Evolutionary conservation across 2,113 vertebrate species (phyloP).

Genomic region (Corvus hawaiiensis): DNA sequence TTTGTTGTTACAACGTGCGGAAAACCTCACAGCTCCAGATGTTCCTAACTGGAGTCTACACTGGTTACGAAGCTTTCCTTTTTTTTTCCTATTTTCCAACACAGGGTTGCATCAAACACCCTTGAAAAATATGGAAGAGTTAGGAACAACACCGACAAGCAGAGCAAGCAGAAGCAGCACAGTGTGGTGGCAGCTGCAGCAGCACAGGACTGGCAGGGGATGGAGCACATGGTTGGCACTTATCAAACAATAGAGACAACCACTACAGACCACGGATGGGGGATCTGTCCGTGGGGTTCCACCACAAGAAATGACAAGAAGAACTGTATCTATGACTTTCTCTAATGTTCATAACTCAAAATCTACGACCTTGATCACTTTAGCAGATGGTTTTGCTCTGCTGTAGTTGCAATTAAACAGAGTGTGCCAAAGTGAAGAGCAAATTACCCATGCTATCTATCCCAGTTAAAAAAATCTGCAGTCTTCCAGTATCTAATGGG

Average conservation of each 20-base stretch:
- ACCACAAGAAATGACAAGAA: slow-evolving; percentile 33
- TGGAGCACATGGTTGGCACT: slow-evolving; percentile 32
- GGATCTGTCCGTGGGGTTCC: not conserved
- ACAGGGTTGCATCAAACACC: not conserved
- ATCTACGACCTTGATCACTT: slow-evolving; percentile 50
- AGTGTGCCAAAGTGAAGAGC: slow-evolving; percentile 60
- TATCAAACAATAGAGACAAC: not conserved
- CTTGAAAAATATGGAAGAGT: not conserved
- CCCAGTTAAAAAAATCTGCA: slow-evolving; percentile 42
- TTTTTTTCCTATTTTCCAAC: not conserved
- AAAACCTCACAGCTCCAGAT: not conserved
- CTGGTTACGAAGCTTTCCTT: not conserved
- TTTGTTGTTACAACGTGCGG: not conserved
- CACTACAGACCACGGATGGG: not conserved
- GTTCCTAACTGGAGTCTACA: not conserved
- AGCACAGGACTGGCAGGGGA: not conserved
- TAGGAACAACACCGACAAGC: not conserved
- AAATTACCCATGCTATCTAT: slow-evolving; percentile 58
- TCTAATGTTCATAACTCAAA: slow-evolving; percentile 58
- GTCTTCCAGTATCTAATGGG: slow-evolving; percentile 44
- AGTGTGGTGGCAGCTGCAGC: not conserved
- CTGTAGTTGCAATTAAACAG: slow-evolving; percentile 59
- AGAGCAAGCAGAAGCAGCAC: slow-evolving; percentile 10
- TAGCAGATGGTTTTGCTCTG: slow-evolving; percentile 61
- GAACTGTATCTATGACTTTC: slow-evolving; percentile 17